Evolutionary conservation across 2,797 vertebrate genomes (phyloP), one percentile per base, ranked within the genome.

Genomic region (Hoplostethus atlanticus): DNA sequence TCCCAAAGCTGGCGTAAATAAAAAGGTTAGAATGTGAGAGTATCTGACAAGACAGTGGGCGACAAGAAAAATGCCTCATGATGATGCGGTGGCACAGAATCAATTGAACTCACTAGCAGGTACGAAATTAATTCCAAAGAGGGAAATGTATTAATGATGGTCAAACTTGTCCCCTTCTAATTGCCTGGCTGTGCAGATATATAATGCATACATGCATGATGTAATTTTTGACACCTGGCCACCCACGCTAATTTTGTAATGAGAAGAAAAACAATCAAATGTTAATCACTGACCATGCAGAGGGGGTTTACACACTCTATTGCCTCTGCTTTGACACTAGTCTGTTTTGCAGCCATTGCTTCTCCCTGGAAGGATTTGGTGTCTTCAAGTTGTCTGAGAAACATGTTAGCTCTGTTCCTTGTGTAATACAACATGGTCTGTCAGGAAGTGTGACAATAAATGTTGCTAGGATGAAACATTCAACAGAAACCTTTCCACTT

Each of bases 11-110:
- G 51, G 25, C 53, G 28, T 60, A 76, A 73, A 73, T 53, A 40
- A 56, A 28, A 57, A 0, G 21, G 47, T 52, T 59, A 44, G 46
- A 56, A 72, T 63, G 65, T 63, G 30, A 63, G 66, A 68, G 56
- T 84, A 73, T 91, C 88, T 91, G 21, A 82, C 76, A 71, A 44
- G 47, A 73, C 44, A 36, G 17, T 30, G 16, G 68, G 60, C 40
- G 11, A 77, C 53, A 64, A 76, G 74, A 81, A 67, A 79, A 91
- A 93, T 84, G 64, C 71, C 78, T 76, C 78, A 83, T 54, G 73
- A 78, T 79, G 82, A 92, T 94, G 85, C 90, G 50, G 73, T 70
- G 75, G 73, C 91, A 93, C 83, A 73, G 77, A 93, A 94, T 92
- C 88, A 91, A 88, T 91, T 91, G 79, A 90, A 84, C 80, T 73